phyloP scores from a whole-genome alignment of 2,888 invertebrate genomes.

The Pristionchus entomophagus region DNA sequence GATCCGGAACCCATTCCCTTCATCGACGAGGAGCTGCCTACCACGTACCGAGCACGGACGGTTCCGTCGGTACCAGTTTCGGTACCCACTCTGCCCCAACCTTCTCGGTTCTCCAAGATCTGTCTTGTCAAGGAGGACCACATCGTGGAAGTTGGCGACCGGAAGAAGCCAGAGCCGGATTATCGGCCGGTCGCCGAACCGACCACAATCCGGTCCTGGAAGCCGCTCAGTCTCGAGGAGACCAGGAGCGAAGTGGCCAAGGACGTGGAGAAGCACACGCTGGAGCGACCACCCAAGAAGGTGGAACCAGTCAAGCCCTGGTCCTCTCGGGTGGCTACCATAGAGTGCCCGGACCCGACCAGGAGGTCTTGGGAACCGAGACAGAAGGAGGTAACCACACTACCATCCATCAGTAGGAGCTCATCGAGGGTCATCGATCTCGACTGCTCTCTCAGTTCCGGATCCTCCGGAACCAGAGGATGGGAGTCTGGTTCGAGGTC shows the following conservation, averaged over 20 bases:
- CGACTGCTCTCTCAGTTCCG: neutral
- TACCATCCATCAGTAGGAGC: neutral
- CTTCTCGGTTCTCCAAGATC: neutral
- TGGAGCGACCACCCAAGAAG: neutral
- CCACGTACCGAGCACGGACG: neutral
- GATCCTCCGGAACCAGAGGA: no score
- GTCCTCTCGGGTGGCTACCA: neutral
- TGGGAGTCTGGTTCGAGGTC: neutral
- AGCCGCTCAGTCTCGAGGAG: constrained; percentile 45
- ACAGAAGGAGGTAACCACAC: neutral
- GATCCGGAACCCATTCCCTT: constrained; percentile 57
- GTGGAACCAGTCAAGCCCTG: neutral
- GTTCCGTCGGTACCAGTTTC: neutral
- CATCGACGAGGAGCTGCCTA: constrained; percentile 52
- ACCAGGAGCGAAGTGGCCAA: constrained; percentile 23
- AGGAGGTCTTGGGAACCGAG: constrained; percentile 7
- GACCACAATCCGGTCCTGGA: constrained; percentile 24
- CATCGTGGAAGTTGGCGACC: constrained; percentile 46
- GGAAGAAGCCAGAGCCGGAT: constrained; percentile 38
- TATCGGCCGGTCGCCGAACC: neutral
- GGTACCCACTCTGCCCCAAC: neutral
- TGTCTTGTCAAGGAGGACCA: constrained; percentile 48
- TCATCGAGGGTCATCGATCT: neutral
- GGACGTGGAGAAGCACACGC: constrained; percentile 26
- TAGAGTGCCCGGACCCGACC: neutral